These are phyloP conservation scores for Nestor notabilis DNA, from an alignment of 2,113 vertebrate genomes.

Conservation along the genomic window DNA sequence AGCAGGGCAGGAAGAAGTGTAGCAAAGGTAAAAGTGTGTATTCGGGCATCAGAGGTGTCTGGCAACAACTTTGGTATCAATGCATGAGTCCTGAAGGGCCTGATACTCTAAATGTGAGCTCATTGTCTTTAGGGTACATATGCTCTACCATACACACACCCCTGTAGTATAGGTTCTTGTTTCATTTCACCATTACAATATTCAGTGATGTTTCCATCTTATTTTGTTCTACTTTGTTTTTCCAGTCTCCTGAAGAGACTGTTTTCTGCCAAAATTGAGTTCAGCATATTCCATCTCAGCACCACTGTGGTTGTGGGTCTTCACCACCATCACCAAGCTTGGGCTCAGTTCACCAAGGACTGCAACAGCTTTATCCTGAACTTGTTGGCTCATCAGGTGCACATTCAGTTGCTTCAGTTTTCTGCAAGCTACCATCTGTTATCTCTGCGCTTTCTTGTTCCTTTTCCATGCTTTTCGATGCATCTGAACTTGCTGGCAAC, in stretches of 20 bases:
- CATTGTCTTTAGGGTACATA: not conserved
- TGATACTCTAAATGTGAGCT: not conserved
- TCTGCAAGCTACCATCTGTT: slow-evolving; percentile 54
- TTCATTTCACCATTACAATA: not conserved
- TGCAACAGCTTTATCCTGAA: not conserved
- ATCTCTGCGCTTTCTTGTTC: slow-evolving; percentile 4
- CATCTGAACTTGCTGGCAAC: slow-evolving; percentile 48
- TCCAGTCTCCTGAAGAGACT: not conserved
- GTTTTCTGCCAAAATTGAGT: not conserved
- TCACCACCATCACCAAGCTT: not conserved
- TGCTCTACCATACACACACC: not conserved
- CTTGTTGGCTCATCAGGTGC: slow-evolving; percentile 4
- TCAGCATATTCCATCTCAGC: not conserved
- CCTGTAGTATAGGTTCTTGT: not conserved
- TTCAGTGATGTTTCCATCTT: not conserved
- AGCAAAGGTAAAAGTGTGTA: fast-evolving
- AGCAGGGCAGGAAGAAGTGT: not conserved
- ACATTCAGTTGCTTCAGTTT: slow-evolving; percentile 45
- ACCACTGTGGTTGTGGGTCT: not conserved
- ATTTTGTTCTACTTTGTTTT: not conserved
- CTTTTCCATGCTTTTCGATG: not conserved
- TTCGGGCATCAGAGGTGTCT: not conserved
- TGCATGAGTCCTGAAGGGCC: not conserved
- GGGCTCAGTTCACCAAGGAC: not conserved
- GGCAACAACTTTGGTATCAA: not conserved